phyloP scores from a whole-genome alignment of 2,797 vertebrate genomes.

The Melopsittacus undulatus region DNA sequence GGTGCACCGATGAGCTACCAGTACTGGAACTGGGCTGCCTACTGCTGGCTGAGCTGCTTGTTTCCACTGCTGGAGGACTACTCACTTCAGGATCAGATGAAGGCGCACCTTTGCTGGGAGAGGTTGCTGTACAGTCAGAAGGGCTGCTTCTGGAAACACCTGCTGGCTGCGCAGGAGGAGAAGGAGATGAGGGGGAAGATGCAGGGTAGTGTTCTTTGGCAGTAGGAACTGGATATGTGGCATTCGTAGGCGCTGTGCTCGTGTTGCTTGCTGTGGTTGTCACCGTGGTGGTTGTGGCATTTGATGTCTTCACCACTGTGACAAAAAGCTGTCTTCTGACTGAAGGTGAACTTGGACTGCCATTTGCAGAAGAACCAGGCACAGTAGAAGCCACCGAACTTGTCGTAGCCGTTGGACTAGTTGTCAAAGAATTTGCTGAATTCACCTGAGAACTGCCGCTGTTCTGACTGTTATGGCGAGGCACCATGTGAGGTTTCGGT shows the following conservation, averaged over 20 bases:
- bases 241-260: conserved; percentile 79
- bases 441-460: conserved; percentile 81
- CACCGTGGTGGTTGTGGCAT: conserved; percentile 80
- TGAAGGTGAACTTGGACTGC: conserved; percentile 79
- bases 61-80: conserved; percentile 74
- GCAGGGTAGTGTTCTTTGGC: conserved; percentile 85
- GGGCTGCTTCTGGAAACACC: conserved; percentile 78
- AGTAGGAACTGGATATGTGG: conserved; percentile 81
- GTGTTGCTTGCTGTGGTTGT: conserved; percentile 82
- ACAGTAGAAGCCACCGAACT: conserved; percentile 76
- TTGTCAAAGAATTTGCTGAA: conserved; percentile 75
- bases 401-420: conserved; percentile 76
- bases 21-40: conserved; percentile 70
- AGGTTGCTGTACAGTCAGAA: conserved; percentile 69
- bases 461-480: conserved; percentile 82
- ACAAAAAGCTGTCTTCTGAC: conserved; percentile 84
- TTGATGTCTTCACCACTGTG: conserved; percentile 83
- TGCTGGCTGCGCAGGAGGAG: conserved; percentile 77
- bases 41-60: conserved; percentile 12
- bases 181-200: conserved; percentile 82
- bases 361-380: conserved; percentile 76
- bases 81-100: conserved; percentile 71
- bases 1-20: conserved; percentile 71
- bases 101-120: conserved; percentile 78
- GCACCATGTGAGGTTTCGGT: conserved; percentile 84